Conservation (phyloP, 2,797 vertebrate species). For the Halcyon chelicuti region DNA sequence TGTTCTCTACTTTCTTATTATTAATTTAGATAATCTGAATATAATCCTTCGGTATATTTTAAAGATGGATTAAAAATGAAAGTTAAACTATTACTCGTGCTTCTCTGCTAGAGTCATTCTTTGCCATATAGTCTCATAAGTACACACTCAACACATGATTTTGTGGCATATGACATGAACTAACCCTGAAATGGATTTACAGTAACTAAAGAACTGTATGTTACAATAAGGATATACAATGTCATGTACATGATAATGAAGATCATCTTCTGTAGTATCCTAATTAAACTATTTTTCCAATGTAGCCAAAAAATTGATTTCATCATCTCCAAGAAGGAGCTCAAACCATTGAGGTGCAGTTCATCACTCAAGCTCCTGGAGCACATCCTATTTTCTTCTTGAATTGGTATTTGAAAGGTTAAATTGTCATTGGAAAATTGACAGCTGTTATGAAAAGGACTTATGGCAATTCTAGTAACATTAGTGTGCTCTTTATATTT, state of each 20-base stretch:
- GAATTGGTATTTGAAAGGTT: not conserved
- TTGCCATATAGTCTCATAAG: not conserved
- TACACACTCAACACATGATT: not conserved
- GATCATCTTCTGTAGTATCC: not conserved
- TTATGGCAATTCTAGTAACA: not conserved
- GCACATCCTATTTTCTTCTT: not conserved
- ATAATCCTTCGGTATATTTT: not conserved
- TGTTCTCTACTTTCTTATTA: not conserved
- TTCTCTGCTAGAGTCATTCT: not conserved
- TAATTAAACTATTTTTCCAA: not conserved
- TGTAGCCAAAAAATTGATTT: not conserved
- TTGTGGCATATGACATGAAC: rapidly evolving
- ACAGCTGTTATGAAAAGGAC: not conserved
- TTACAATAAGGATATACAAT: not conserved
- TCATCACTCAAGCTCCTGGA: not conserved
- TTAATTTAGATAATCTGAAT: not conserved
- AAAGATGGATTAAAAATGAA: not conserved
- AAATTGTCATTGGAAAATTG: not conserved
- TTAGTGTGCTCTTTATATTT: not conserved
- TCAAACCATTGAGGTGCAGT: not conserved
- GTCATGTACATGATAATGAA: not conserved
- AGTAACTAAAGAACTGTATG: not conserved
- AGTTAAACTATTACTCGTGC: not conserved
- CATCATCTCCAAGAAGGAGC: not conserved
- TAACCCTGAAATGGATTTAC: not conserved